Evolutionary conservation across 92 coral and sea anemone genomes (phyloP).

Genomic region (Epizoanthus scotinus): DNA sequence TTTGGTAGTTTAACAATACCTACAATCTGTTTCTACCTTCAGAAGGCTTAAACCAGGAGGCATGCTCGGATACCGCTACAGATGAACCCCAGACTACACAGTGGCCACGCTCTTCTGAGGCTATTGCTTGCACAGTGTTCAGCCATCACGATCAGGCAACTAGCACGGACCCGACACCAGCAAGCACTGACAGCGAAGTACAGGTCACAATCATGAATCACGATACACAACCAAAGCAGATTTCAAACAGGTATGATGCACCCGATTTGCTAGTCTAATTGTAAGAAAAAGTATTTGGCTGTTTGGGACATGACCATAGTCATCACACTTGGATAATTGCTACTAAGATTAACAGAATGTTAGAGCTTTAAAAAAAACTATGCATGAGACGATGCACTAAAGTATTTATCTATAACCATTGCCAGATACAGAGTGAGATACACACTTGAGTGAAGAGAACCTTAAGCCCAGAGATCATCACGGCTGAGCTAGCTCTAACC

Average conservation of each 20-base stretch:
- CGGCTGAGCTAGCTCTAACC: too few species aligned
- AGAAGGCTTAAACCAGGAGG: constrained; percentile 20
- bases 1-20: background rate
- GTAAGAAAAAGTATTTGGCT: background rate
- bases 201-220: constrained; percentile 48
- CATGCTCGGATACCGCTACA: background rate
- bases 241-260: constrained; percentile 4
- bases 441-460: too few species aligned
- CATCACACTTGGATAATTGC: too few species aligned
- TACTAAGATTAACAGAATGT: too few species aligned
- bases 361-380: too few species aligned
- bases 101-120: background rate
- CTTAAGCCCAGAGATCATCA: too few species aligned
- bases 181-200: constrained; percentile 47
- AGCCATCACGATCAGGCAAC: constrained; percentile 15
- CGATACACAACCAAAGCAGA: background rate
- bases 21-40: background rate
- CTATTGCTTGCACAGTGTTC: background rate
- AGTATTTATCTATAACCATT: too few species aligned
- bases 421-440: too few species aligned
- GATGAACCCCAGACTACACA: background rate
- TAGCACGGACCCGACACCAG: constrained; percentile 35
- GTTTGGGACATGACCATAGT: too few species aligned
- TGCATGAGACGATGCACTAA: too few species aligned
- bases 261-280: background rate